Evolutionary conservation across 23 tunicate species (phyloP).

Genomic region (Styela plicata): DNA sequence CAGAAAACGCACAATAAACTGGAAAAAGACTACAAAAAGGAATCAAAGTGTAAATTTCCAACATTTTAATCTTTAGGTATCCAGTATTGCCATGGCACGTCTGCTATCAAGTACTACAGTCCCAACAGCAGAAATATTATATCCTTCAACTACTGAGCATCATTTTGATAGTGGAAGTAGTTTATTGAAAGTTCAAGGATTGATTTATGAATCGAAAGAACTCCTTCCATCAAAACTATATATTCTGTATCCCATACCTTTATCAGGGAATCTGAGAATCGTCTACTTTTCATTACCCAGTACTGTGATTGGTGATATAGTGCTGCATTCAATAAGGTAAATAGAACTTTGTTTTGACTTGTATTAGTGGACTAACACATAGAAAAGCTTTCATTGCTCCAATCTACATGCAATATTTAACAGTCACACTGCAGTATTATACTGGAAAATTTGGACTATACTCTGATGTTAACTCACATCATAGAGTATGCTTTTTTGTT

Average conservation of each 20-base stretch:
- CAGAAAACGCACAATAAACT: too few relatives aligned
- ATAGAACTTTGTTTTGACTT: too few relatives aligned
- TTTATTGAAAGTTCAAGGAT: conserved; percentile 10
- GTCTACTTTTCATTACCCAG: neutral
- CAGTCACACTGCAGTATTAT: too few relatives aligned
- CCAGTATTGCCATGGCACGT: neutral
- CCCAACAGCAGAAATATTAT: conserved; percentile 4
- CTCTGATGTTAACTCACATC: too few relatives aligned
- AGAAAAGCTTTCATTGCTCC: too few relatives aligned
- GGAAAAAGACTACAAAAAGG: too few relatives aligned
- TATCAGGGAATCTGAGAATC: neutral
- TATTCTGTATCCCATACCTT: conserved; percentile 21
- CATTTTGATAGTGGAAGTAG: conserved; percentile 16
- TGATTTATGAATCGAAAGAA: neutral
- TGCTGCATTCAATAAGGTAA: neutral
- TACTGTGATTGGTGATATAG: neutral
- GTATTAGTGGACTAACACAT: too few relatives aligned
- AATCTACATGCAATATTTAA: too few relatives aligned
- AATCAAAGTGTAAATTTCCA: too few relatives aligned
- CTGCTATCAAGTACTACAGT: neutral
- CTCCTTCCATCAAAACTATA: neutral
- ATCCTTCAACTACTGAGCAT: neutral
- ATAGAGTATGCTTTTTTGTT: too few relatives aligned
- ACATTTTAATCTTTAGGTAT: too few relatives aligned
- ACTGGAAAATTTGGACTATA: too few relatives aligned